These are phyloP conservation scores for Dendrocincla fuliginosa DNA, from an alignment of 2,797 vertebrate genomes.

Conservation along the genomic window DNA sequence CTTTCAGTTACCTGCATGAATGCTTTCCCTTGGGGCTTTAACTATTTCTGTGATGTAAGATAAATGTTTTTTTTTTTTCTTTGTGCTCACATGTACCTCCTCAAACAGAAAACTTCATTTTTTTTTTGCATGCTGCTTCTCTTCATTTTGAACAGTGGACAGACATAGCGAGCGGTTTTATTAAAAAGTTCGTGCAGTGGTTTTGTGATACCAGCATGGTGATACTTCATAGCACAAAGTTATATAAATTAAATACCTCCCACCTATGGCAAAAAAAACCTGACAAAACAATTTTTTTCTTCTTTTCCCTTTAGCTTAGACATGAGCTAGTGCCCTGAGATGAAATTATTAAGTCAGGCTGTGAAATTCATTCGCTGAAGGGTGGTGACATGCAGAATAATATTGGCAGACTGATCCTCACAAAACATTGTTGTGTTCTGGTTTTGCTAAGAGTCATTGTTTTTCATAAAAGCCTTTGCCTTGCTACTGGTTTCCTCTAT, in stretches of 20 bases:
- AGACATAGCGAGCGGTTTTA: not conserved
- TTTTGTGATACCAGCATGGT: not conserved
- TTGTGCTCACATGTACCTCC: not conserved
- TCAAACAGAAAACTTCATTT: not conserved
- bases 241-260: not conserved
- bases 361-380: not conserved
- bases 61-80: not conserved
- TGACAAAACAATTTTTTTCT: not conserved
- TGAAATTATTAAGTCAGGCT: not conserved
- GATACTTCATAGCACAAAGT: not conserved
- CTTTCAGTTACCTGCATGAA: slow-evolving; percentile 76
- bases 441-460: not conserved
- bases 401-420: not conserved
- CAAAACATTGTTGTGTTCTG: not conserved
- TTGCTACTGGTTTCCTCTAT: not conserved
- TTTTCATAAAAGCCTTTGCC: not conserved
- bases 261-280: not conserved
- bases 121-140: not conserved
- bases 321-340: not conserved
- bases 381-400: not conserved
- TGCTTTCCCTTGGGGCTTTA: not conserved
- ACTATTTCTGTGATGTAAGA: not conserved
- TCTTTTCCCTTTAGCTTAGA: not conserved
- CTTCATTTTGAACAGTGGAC: not conserved
- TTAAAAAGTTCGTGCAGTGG: not conserved